A percentile compares a stretch with the other conserved stretches of the same genome.
Evolutionary conservation across 2,797 vertebrate genomes (phyloP).

Genomic region (Falco berigora): DNA sequence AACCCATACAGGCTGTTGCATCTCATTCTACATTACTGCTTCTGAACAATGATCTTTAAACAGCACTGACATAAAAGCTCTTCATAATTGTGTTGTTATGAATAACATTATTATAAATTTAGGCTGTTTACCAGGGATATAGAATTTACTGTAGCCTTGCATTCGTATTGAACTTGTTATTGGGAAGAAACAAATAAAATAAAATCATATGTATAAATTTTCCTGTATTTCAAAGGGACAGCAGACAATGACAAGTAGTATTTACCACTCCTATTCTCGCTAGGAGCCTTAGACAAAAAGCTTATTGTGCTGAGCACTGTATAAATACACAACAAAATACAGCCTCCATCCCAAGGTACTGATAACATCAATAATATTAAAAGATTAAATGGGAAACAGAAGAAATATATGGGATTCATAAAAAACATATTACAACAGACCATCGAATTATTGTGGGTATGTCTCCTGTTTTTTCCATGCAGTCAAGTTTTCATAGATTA

Average conservation of each 20-base stretch:
- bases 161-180: not conserved
- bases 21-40: conserved; percentile 24
- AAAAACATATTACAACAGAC: not conserved
- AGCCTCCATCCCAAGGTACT: not conserved
- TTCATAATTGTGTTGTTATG: conserved; percentile 8
- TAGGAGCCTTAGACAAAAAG: not conserved
- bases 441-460: not conserved
- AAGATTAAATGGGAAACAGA: not conserved
- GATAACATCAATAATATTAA: not conserved
- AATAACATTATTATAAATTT: conserved; percentile 37
- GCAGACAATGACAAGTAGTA: not conserved
- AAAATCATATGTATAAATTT: not conserved
- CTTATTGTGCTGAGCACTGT: not conserved
- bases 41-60: conserved; percentile 59
- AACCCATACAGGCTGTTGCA: not conserved
- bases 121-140: not conserved
- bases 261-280: not conserved
- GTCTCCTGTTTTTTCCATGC: not conserved
- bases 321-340: not conserved
- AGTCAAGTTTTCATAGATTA: not conserved
- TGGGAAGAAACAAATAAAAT: conserved; percentile 1
- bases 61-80: conserved; percentile 30
- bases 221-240: not conserved
- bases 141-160: not conserved
- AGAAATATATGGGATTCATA: not conserved